These are phyloP conservation scores for Unio delphinus DNA, from an alignment of 2,888 invertebrate genomes.

Conservation along the genomic window DNA sequence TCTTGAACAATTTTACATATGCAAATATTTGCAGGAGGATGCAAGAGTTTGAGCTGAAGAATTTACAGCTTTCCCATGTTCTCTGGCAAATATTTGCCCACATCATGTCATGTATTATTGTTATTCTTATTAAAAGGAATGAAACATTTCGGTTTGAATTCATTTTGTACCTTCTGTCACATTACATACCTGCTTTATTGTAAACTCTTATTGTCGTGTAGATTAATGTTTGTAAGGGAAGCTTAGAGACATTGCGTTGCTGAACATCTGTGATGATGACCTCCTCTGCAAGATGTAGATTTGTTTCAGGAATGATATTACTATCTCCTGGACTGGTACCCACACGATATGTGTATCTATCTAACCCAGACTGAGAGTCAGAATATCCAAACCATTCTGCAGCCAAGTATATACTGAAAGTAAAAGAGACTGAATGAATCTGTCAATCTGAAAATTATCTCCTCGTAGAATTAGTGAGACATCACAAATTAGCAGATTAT, in stretches of 20 bases:
- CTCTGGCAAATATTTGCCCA: too few relatives aligned
- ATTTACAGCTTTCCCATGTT: too few relatives aligned
- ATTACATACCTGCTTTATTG: conserved; percentile 38
- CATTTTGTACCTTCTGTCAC: background rate
- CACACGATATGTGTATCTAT: conserved; percentile 16
- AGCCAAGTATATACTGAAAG: conserved; percentile 10
- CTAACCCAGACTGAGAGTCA: conserved; percentile 23
- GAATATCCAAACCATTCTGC: conserved; percentile 24
- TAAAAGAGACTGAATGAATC: too few relatives aligned
- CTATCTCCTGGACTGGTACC: conserved; percentile 13
- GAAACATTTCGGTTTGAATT: too few relatives aligned
- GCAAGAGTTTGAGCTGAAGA: too few relatives aligned
- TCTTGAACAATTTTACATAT: too few relatives aligned
- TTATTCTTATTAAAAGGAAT: too few relatives aligned
- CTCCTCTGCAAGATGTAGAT: conserved; percentile 16
- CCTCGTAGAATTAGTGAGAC: too few relatives aligned
- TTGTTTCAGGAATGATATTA: conserved; percentile 10
- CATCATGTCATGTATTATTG: too few relatives aligned
- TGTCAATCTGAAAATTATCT: too few relatives aligned
- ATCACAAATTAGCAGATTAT: too few relatives aligned
- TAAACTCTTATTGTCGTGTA: conserved; percentile 37
- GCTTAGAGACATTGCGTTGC: background rate
- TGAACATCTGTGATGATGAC: conserved; percentile 10
- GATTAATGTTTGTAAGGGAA: conserved; percentile 21
- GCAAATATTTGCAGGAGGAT: too few relatives aligned